Percentiles rank a stretch among this genome's conserved stretches.
Conservation (phyloP, 2,797 vertebrate species). For the Gymnopithys bicolor region DNA sequence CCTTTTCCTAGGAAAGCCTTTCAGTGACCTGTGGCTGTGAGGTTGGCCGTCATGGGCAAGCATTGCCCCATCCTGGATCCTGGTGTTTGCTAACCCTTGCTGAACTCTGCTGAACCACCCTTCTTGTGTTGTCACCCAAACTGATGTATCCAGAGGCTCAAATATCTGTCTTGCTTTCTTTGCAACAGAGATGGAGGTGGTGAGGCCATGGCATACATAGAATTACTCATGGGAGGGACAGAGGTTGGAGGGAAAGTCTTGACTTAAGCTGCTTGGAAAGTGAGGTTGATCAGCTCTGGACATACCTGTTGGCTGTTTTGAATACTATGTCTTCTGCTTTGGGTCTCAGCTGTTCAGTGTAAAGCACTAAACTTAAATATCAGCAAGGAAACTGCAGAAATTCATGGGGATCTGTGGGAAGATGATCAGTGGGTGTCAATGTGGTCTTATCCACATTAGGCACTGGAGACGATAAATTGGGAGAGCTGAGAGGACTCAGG, state of each 20-base stretch:
- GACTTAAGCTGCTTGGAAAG: background rate
- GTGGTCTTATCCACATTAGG: background rate
- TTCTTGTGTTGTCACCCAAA: background rate
- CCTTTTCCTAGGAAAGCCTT: background rate
- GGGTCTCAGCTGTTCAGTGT: background rate
- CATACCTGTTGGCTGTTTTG: background rate
- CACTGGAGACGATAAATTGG: background rate
- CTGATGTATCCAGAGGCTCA: background rate
- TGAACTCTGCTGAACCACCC: background rate
- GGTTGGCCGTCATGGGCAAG: background rate
- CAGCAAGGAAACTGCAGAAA: background rate
- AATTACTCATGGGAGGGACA: background rate
- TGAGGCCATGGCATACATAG: background rate
- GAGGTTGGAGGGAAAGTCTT: background rate
- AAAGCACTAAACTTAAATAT: background rate
- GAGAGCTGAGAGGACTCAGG: background rate
- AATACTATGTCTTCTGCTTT: background rate
- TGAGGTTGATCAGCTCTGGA: background rate
- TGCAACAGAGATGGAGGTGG: background rate
- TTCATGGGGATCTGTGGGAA: fast-evolving
- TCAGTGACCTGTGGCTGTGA: background rate
- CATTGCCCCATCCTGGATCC: background rate
- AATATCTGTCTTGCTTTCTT: background rate
- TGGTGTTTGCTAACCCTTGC: background rate
- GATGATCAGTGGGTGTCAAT: fast-evolving